phyloP scores from a whole-genome alignment of 2,113 vertebrate genomes.

The Hyperopisus bebe region DNA sequence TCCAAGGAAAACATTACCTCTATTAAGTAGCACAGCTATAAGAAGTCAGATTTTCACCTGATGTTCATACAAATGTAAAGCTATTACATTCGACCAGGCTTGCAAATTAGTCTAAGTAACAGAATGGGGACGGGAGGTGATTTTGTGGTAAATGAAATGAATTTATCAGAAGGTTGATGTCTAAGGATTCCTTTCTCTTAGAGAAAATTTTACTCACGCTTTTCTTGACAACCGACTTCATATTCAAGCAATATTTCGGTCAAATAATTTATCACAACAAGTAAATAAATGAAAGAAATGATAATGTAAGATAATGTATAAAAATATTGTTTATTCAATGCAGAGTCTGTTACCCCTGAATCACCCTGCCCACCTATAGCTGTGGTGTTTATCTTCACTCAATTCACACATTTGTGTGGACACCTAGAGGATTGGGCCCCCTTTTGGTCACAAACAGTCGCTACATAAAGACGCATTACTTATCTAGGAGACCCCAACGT shows the following conservation, averaged over 20 bases:
- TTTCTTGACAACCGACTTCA: background rate
- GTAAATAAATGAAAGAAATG: background rate
- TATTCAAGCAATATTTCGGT: background rate
- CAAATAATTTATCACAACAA: background rate
- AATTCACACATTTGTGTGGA: background rate
- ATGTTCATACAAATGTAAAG: slow-evolving; percentile 6
- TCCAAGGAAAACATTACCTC: background rate
- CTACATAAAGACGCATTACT: background rate
- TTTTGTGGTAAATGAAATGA: background rate
- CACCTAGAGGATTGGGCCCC: background rate
- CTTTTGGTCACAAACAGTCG: background rate
- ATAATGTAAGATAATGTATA: background rate
- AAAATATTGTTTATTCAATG: background rate
- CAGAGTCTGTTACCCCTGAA: background rate
- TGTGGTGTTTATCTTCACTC: background rate
- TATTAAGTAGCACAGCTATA: background rate
- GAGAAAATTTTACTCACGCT: background rate
- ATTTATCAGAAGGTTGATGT: background rate
- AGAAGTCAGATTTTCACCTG: slow-evolving; percentile 3
- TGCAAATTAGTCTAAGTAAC: slow-evolving; percentile 9
- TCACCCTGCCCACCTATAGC: background rate
- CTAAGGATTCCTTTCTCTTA: background rate
- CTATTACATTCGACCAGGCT: background rate
- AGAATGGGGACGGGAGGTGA: background rate
- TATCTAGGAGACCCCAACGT: background rate